Evolutionary conservation across 2,888 invertebrate genomes (phyloP), one percentile per base, ranked within the genome.

Genomic region (Copidosoma aretas): DNA sequence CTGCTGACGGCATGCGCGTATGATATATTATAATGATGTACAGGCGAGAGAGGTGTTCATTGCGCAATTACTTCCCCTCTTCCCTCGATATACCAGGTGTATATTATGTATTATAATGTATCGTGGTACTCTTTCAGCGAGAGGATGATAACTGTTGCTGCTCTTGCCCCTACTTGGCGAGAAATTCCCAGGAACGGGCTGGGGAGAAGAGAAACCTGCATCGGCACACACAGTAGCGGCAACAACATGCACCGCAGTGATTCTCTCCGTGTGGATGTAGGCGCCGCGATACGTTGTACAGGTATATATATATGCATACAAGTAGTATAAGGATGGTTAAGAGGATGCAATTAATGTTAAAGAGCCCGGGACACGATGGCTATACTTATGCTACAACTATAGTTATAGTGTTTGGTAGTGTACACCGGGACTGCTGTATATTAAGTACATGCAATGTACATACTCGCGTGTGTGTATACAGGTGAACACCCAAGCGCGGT

Each of bases 341-440:
- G 78, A 78, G 78, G 78, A 80, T 79, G 81, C 80, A 81, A 81
- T 81, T 81, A 81, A 81, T 80, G 80, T 78, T 80, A 79, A 81
- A 78, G 76, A 81, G 80, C 76, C 76, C 77, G 74, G 77, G 32
- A 32, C 32, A 32, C 3, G 32, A 32, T 32, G 32, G 8, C 32
- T 32, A 32, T 32, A 32, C n/a, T n/a, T n/a, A n/a, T n/a, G n/a
- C n/a, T n/a, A n/a, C n/a, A n/a, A n/a, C n/a, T n/a, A n/a, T n/a
- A n/a, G n/a, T n/a, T n/a, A n/a, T n/a, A n/a, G n/a, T n/a, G n/a
- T n/a, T n/a, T n/a, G n/a, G n/a, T n/a, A 32, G 32, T 32, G 32
- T 8, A 8, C 32, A 5, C 32, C 32, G 32, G 32, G 32, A 5
- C 32, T 32, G 32, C 8, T 32, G 8, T 8, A 3, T 8, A 32